These are phyloP conservation scores for Garrulus glandarius DNA, from an alignment of 2,797 vertebrate species.

Conservation along the genomic window DNA sequence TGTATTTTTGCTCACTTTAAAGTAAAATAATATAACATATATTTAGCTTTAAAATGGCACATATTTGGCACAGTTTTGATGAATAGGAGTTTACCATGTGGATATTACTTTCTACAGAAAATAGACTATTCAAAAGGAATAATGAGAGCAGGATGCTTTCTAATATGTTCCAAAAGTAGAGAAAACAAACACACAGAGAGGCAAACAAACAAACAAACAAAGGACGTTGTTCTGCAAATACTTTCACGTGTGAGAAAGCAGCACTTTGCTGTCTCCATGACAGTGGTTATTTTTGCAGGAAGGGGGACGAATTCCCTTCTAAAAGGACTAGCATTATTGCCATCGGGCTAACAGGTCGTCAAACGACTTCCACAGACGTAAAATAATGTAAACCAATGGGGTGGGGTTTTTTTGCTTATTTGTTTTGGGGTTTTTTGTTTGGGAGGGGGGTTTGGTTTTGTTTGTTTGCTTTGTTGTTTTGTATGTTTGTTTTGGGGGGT, in stretches of 20 bases:
- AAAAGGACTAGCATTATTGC: not conserved
- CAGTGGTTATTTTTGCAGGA: not conserved
- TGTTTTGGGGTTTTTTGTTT: not conserved
- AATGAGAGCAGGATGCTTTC: constrained; percentile 54
- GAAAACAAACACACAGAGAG: constrained; percentile 29
- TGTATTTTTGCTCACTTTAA: constrained; percentile 43
- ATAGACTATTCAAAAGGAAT: constrained; percentile 61
- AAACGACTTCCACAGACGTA: not conserved
- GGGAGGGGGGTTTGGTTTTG: not conserved
- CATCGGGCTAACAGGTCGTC: not conserved
- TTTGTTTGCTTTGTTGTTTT: not conserved
- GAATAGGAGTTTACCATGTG: constrained; percentile 51
- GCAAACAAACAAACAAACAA: constrained; percentile 10
- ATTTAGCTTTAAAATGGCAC: constrained; percentile 59
- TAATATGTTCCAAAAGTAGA: constrained; percentile 54
- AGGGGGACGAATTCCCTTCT: not conserved
- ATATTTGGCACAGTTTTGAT: constrained; percentile 18
- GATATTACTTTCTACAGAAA: constrained; percentile 53
- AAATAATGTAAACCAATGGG: not conserved
- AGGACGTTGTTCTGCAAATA: not conserved
- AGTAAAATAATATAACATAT: constrained; percentile 42
- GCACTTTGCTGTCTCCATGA: not conserved
- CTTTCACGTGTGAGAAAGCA: not conserved
- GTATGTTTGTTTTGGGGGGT: not conserved
- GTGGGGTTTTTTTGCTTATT: not conserved